Evolutionary conservation across 2,888 invertebrate genomes (phyloP).

Genomic region (Cosmia trapezina): DNA sequence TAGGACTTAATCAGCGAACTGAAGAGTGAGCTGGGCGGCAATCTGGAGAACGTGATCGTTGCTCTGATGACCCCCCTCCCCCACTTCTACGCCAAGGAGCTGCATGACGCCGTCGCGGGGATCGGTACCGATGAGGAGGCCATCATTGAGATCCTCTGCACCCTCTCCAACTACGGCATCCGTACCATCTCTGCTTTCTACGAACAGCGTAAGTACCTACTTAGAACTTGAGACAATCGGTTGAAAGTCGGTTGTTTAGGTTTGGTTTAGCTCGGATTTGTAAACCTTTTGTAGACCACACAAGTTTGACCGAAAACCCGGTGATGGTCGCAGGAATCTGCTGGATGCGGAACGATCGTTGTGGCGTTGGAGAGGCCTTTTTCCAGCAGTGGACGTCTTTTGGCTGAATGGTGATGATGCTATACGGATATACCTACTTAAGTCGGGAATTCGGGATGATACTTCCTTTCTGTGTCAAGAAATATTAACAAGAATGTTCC

Average conservation of each 20-base stretch:
- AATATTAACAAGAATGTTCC: background rate
- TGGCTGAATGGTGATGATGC: background rate
- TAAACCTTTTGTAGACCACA: background rate
- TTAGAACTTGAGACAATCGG: background rate
- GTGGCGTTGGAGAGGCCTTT: background rate
- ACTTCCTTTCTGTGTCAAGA: background rate
- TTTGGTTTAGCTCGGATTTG: background rate
- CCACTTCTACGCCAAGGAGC: slow-evolving; percentile 97
- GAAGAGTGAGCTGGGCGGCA: slow-evolving; percentile 97
- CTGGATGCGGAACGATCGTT: background rate
- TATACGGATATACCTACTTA: background rate
- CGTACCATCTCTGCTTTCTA: slow-evolving; percentile 96
- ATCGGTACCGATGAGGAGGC: slow-evolving; percentile 97
- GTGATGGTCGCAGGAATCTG: background rate
- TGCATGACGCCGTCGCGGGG: slow-evolving; percentile 96
- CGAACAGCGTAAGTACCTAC: slow-evolving; percentile 92
- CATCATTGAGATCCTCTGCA: slow-evolving; percentile 97
- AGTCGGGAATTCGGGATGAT: too few relatives aligned
- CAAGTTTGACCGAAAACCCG: background rate
- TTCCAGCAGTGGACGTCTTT: too few relatives aligned
- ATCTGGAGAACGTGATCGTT: slow-evolving; percentile 97
- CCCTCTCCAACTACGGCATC: slow-evolving; percentile 97
- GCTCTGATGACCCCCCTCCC: slow-evolving; percentile 97
- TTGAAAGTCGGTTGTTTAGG: background rate
- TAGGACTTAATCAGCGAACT: slow-evolving; percentile 95